Conservation (phyloP, 2,888 invertebrate species). For the Stratiomys singularior region DNA sequence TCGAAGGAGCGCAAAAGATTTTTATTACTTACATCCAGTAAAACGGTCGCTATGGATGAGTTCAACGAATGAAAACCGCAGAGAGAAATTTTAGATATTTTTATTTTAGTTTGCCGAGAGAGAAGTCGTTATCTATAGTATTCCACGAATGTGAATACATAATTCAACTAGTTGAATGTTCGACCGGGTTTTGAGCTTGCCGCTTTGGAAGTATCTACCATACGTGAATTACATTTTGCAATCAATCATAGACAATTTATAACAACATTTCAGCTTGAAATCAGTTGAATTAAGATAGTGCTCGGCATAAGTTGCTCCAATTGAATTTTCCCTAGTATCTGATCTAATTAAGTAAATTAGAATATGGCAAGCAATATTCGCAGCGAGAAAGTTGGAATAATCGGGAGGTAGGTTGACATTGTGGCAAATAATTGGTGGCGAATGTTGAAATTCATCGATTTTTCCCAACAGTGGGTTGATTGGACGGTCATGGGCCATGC, state of each 20-base stretch:
- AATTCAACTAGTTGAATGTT: neutral
- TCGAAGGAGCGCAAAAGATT: too few species aligned
- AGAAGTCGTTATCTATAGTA: neutral
- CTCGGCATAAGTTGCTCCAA: neutral
- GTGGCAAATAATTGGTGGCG: neutral
- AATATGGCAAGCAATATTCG: constrained; percentile 11
- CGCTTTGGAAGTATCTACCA: neutral
- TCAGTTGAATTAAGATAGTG: neutral
- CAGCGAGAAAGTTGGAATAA: constrained; percentile 37
- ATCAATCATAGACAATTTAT: neutral
- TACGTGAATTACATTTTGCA: neutral
- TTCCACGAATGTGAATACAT: neutral
- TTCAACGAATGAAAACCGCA: neutral
- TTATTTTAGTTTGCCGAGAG: neutral
- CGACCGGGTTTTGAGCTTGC: neutral
- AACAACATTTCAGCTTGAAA: neutral
- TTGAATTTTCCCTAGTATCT: neutral
- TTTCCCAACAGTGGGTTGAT: constrained; percentile 82
- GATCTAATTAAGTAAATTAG: neutral
- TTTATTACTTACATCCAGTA: too few species aligned
- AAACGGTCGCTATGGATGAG: too few species aligned
- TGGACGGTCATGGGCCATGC: constrained; percentile 96
- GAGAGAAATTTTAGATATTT: neutral
- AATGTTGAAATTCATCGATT: constrained; percentile 53
- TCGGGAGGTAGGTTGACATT: constrained; percentile 54